Evolutionary conservation across 2,888 invertebrate genomes (phyloP), one percentile per base, ranked within the genome.

Genomic region (Melipona bicolor): DNA sequence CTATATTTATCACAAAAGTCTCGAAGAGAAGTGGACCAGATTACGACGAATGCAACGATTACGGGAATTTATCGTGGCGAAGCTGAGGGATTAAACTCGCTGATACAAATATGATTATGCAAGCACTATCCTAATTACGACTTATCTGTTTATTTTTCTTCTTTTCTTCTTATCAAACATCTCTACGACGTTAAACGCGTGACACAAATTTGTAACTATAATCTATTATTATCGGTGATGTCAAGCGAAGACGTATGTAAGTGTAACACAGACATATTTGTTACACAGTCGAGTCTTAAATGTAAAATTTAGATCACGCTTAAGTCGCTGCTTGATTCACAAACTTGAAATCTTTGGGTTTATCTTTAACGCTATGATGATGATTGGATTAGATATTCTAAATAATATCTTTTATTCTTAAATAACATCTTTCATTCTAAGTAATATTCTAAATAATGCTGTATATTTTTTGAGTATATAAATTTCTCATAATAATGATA

Each of bases 141-240:
- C 49, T 59, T 78, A 80, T 80, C 80, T 5, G 17, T n/a, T 27
- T 15, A 5, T 27, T 74, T 65, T 21, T n/a, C 32, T 17, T 65
- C 3, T 50, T 19, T 49, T 43, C 2, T 50, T 62, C 5, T 36
- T 15, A 24, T 21, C 17, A 19, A 6, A 36, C 36, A 50, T 61
- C 50, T 32, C 43, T 49, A n/a, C 24, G 15, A 68, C n/a, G 27
- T 61, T 32, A 27, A 50, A 62, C 62, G 65, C 67, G 13, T 72
- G 68, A 72, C 72, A 64, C 71, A 27, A 50, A 82, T 71, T 72
- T 62, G 24, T 59, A 43, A 56, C 11, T 54, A 4, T 32, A 67
- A 62, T 68, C 68, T 82, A 83, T 82, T 82, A 82, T 76, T 71
- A 82, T 76, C 76, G 71, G 50, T 83, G 76, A 68, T 76, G 71